Evolutionary conservation across 1,140 invertebrate species (phyloP).

Genomic region (Centruroides sculpturatus): DNA sequence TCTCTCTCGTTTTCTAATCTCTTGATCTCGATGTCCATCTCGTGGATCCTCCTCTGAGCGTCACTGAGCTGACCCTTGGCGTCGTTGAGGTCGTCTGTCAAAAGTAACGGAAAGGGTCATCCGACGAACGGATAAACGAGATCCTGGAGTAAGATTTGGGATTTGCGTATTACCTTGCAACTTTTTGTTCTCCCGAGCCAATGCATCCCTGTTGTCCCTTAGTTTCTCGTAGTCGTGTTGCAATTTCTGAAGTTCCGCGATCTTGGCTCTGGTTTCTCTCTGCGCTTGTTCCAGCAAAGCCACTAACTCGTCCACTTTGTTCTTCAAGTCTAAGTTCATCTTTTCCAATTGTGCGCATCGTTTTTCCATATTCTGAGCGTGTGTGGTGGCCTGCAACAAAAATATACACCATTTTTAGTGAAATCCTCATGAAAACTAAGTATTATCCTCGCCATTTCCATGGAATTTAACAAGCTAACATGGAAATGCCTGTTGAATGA

Average conservation of each 20-base stretch:
- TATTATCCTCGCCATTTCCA: too few relatives aligned
- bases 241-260: conserved; percentile 68
- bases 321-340: conserved; percentile 59
- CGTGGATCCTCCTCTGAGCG: conserved; percentile 82
- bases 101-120: too few relatives aligned
- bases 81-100: conserved; percentile 73
- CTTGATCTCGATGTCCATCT: conserved; percentile 86
- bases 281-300: conserved; percentile 76
- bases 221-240: conserved; percentile 85
- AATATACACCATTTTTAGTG: background rate
- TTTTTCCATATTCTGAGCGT: conserved; percentile 82
- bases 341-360: conserved; percentile 79
- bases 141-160: conserved; percentile 12
- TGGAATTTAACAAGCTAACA: too few relatives aligned
- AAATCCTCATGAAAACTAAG: too few relatives aligned
- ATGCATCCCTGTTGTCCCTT: conserved; percentile 76
- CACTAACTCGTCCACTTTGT: conserved; percentile 72
- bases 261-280: conserved; percentile 75
- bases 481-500: too few relatives aligned
- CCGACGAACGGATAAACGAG: background rate
- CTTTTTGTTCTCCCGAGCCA: conserved; percentile 90
- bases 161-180: conserved; percentile 50
- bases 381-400: conserved; percentile 31
- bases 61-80: conserved; percentile 78
- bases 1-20: conserved; percentile 93